Percentiles rank a stretch among this genome's conserved stretches.
These are phyloP conservation scores for Tachina fera DNA, from an alignment of 2,888 invertebrate genomes.

Conservation along the genomic window DNA sequence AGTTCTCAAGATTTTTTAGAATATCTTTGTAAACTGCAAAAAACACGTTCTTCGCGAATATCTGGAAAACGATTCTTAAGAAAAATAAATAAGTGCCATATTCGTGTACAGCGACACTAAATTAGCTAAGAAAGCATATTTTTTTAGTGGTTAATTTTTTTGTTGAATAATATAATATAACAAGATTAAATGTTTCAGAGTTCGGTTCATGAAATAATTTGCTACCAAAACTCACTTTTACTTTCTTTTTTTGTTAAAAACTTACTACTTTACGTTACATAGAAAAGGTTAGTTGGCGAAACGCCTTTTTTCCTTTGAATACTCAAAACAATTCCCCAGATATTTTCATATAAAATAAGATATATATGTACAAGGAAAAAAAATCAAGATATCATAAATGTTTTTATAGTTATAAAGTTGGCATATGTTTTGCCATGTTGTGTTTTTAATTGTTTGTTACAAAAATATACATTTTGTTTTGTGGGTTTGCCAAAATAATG, in stretches of 20 bases:
- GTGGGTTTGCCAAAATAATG: conserved; percentile 59
- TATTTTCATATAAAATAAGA: conserved; percentile 1
- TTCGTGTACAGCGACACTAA: no score
- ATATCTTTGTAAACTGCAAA: no score
- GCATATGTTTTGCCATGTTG: conserved; percentile 61
- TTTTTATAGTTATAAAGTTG: conserved; percentile 16
- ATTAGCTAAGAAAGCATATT: no score
- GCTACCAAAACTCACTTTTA: background rate
- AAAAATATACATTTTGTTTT: conserved; percentile 31
- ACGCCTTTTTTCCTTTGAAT: conserved; percentile 33
- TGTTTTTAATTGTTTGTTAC: conserved; percentile 57
- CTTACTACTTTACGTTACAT: conserved; percentile 14
- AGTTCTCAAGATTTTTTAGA: no score
- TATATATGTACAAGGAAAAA: background rate
- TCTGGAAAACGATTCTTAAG: no score
- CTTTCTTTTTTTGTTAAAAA: background rate
- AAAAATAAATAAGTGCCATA: no score
- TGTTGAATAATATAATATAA: no score
- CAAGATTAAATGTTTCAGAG: no score
- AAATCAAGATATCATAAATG: conserved; percentile 18
- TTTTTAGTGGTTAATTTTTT: no score
- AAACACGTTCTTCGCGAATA: no score
- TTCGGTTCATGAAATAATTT: background rate
- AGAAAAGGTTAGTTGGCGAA: conserved; percentile 35
- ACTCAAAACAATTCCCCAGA: conserved; percentile 52